Conservation (phyloP, 92 coral and sea anemone genomes). For the Epizoanthus ramosus region DNA sequence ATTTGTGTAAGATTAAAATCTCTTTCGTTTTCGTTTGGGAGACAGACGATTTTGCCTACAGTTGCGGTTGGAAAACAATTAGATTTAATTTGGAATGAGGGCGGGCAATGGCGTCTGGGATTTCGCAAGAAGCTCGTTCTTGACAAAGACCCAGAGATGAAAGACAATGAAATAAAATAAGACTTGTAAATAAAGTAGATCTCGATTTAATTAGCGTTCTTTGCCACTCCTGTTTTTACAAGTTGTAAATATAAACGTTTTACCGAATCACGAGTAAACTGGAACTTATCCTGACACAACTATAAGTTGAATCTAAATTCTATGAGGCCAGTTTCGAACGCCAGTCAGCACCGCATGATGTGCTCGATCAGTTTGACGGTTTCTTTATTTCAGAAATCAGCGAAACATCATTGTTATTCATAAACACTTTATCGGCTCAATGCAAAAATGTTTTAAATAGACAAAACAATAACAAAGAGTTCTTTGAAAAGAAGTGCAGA, state of each 20-base stretch:
- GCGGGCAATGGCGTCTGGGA: constrained; percentile 12
- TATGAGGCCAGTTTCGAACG: not conserved
- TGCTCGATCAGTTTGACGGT: not conserved
- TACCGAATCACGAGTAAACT: not conserved
- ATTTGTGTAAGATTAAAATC: not conserved
- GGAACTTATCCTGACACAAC: not conserved
- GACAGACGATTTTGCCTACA: not conserved
- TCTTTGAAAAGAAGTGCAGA: constrained; percentile 29
- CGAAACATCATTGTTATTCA: constrained; percentile 32
- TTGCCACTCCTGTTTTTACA: constrained; percentile 22
- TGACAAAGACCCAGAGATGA: not conserved
- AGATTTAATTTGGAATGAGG: not conserved
- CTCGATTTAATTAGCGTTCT: constrained; percentile 16
- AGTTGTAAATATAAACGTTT: not conserved
- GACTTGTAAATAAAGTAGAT: constrained; percentile 28
- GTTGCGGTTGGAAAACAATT: not conserved
- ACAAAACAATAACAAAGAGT: constrained; percentile 31
- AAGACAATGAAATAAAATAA: constrained; percentile 9
- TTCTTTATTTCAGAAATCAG: constrained; percentile 4
- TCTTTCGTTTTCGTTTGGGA: not conserved
- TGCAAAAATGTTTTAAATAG: constrained; percentile 33
- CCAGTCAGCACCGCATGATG: not conserved
- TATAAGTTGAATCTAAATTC: not conserved
- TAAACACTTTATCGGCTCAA: constrained; percentile 42
- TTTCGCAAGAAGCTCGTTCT: constrained; percentile 3